Evolutionary conservation across 2,888 invertebrate species (phyloP).

Genomic region (Synergus japonicus): DNA sequence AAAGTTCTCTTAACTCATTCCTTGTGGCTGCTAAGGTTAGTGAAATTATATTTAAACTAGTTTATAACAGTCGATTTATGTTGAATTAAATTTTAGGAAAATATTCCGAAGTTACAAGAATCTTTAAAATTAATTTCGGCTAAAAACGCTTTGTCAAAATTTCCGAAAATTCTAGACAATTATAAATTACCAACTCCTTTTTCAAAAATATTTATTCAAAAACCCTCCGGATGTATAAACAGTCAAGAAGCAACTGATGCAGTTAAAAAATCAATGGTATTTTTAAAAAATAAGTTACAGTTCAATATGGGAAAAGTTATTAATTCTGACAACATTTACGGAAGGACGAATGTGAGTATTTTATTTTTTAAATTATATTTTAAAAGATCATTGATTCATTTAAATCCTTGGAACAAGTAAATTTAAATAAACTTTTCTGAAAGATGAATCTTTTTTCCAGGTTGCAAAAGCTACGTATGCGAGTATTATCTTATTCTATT

Average conservation of each 20-base stretch:
- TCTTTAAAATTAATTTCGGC: neutral
- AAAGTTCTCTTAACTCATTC: conserved; percentile 2
- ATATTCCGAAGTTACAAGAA: neutral
- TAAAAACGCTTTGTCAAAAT: neutral
- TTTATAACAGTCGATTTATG: neutral
- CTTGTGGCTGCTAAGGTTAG: conserved; percentile 17
- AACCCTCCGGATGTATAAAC: neutral
- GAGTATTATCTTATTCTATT: neutral
- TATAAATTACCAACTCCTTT: conserved; percentile 28
- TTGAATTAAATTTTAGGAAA: neutral
- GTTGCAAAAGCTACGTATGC: conserved; percentile 1
- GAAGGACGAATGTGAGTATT: neutral
- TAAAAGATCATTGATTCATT: neutral
- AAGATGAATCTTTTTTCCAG: neutral
- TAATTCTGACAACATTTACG: neutral
- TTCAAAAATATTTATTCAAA: conserved; percentile 20
- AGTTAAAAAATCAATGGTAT: conserved; percentile 18
- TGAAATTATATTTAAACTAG: neutral
- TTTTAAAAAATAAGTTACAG: conserved; percentile 1
- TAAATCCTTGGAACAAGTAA: neutral
- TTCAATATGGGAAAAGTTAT: neutral
- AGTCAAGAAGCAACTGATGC: neutral
- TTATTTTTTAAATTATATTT: neutral
- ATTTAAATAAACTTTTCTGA: neutral
- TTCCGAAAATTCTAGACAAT: conserved; percentile 1